These are phyloP conservation scores for Spilogale gracilis DNA, from an alignment of 2,113 vertebrate species.

Conservation along the genomic window DNA sequence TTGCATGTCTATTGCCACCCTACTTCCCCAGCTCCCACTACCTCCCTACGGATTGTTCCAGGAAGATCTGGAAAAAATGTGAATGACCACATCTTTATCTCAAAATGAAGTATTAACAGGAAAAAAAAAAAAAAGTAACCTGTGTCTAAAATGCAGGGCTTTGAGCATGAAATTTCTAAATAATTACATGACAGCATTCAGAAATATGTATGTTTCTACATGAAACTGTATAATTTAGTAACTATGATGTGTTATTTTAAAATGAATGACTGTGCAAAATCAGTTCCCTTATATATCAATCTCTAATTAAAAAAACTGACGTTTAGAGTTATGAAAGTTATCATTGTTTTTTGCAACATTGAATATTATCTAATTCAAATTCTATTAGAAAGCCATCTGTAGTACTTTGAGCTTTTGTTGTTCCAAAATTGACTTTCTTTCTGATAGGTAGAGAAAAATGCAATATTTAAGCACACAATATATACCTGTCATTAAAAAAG, in stretches of 20 bases:
- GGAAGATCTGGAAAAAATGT: background rate
- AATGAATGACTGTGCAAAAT: slow-evolving; percentile 64
- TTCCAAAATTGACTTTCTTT: slow-evolving; percentile 38
- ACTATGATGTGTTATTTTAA: slow-evolving; percentile 64
- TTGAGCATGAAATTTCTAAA: slow-evolving; percentile 70
- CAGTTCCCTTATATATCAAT: slow-evolving; percentile 54
- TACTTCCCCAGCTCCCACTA: background rate
- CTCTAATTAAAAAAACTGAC: slow-evolving; percentile 69
- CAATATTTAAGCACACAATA: slow-evolving; percentile 54
- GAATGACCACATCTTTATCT: background rate
- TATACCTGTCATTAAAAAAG: slow-evolving; percentile 24
- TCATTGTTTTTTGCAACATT: slow-evolving; percentile 37
- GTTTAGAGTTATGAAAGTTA: slow-evolving; percentile 61
- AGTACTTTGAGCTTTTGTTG: slow-evolving; percentile 34
- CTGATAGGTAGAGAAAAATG: slow-evolving; percentile 60
- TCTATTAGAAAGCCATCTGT: slow-evolving; percentile 55
- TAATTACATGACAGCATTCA: slow-evolving; percentile 60
- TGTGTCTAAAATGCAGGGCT: slow-evolving; percentile 10
- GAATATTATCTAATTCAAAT: slow-evolving; percentile 54
- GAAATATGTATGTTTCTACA: slow-evolving; percentile 33
- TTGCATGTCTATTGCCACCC: background rate
- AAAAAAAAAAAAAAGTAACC: background rate
- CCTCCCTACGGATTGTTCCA: background rate
- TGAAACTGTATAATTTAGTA: slow-evolving; percentile 69
- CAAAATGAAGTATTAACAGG: slow-evolving; percentile 11